phyloP scores from a whole-genome alignment of 2,113 vertebrate species.

The Silurus meridionalis region DNA sequence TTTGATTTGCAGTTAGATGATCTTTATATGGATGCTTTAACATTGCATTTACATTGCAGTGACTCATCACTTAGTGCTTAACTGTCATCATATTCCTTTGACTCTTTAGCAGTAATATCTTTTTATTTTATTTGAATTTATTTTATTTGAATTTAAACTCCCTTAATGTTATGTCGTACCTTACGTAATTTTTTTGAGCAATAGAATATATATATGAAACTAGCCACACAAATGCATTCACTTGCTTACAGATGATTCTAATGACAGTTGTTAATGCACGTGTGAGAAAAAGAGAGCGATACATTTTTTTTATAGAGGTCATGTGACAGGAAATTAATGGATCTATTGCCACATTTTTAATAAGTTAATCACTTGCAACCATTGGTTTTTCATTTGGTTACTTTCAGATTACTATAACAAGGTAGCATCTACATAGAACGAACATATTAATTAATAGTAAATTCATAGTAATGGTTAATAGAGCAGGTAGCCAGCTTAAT shows the following conservation, averaged over 20 bases:
- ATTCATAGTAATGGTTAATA: neutral
- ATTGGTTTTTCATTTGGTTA: neutral
- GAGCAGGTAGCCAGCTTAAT: neutral
- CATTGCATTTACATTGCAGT: neutral
- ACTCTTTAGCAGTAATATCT: neutral
- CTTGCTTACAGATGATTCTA: neutral
- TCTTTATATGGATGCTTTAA: neutral
- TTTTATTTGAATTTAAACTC: neutral
- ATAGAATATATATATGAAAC: neutral
- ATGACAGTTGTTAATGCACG: neutral
- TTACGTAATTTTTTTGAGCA: neutral
- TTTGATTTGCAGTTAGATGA: neutral
- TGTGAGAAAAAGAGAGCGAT: neutral
- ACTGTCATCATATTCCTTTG: neutral
- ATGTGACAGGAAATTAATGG: neutral
- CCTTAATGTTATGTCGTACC: neutral
- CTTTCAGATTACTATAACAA: neutral
- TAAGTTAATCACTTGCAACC: neutral
- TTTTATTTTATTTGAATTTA: neutral
- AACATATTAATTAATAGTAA: neutral
- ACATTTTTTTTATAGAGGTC: neutral
- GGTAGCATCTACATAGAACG: neutral
- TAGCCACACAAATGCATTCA: neutral
- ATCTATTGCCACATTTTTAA: neutral
- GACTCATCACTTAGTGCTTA: neutral